These are phyloP conservation scores for Diadophis punctatus DNA, from an alignment of 2,113 vertebrate species.

Conservation along the genomic window DNA sequence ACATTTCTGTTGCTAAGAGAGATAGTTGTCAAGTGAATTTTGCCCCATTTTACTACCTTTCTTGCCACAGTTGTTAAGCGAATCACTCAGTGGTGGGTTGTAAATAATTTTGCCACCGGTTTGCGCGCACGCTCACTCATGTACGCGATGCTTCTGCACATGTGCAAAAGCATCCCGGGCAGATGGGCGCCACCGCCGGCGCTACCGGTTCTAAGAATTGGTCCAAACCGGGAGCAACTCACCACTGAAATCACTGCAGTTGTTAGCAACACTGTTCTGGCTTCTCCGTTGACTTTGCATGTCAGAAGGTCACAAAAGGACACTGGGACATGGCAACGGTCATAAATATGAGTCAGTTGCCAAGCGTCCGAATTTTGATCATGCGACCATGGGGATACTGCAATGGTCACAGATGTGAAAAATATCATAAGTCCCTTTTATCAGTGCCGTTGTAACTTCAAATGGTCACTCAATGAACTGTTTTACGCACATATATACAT, in stretches of 20 bases:
- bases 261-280: not conserved
- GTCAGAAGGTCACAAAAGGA: not conserved
- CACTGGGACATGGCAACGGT: not conserved
- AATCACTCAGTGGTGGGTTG: not conserved
- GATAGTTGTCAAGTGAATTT: not conserved
- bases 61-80: not conserved
- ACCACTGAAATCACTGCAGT: too few relatives aligned
- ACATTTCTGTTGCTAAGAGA: not conserved
- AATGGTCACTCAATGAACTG: not conserved
- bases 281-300: not conserved
- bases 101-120: too few relatives aligned
- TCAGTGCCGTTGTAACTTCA: not conserved
- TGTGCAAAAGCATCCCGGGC: too few relatives aligned
- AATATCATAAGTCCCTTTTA: not conserved
- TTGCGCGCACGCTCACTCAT: too few relatives aligned
- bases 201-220: too few relatives aligned
- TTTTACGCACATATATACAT: not conserved
- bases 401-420: not conserved
- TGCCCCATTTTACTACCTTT: not conserved
- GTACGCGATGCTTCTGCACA: too few relatives aligned
- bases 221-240: too few relatives aligned
- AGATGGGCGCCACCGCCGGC: too few relatives aligned
- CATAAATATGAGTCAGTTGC: not conserved
- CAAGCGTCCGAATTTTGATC: too few relatives aligned
- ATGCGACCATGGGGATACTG: too few relatives aligned